Evolutionary conservation across 2,888 invertebrate genomes (phyloP), one percentile per base, ranked within the genome.

Genomic region (Antheraea yamamai): DNA sequence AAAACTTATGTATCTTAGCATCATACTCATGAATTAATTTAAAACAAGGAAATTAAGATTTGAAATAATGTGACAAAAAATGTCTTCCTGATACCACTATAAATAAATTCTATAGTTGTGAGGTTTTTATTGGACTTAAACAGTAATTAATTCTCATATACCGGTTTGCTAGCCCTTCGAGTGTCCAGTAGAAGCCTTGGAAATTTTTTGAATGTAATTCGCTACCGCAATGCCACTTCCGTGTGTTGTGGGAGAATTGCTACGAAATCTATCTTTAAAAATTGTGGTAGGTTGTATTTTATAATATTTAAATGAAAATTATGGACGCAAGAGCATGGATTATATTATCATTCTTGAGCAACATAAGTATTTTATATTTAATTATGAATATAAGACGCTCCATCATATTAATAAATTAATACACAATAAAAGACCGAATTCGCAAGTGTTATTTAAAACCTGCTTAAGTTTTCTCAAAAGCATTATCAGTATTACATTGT

Each of bases 101-200:
- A 73, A 73, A 73, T 61, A 55, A 70, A 73, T 58, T 18, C 72
- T 66, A 74, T 66, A 76, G 64, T 72, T 74, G 58, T 55, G 52
- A n/a, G 35, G 58, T 74, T 76, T 76, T 74, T 76, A 61, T 75
- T 61, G 12, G 71, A 72, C 23, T 72, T 71, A 58, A 66, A 73
- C 66, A 20, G 74, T 76, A 73, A 74, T 76, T 74, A 66, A 76
- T 74, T 76, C 66, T 23, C 66, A 47, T 20, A 35, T 47, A 84
- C 85, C 78, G 76, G 83, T 85, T 83, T 74, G 74, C 74, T 76
- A 79, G 84, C 86, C 86, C 87, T 85, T 86, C 82, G 82, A 76
- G 76, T 80, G 79, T 72, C 79, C 77, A 76, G 72, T 75, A 55
- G 74, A 77, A 83, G 77, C 85, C 82, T 87, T 86, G 84, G 79